Evolutionary conservation across 2,888 invertebrate species (phyloP).

Genomic region (Plebejus melissa): DNA sequence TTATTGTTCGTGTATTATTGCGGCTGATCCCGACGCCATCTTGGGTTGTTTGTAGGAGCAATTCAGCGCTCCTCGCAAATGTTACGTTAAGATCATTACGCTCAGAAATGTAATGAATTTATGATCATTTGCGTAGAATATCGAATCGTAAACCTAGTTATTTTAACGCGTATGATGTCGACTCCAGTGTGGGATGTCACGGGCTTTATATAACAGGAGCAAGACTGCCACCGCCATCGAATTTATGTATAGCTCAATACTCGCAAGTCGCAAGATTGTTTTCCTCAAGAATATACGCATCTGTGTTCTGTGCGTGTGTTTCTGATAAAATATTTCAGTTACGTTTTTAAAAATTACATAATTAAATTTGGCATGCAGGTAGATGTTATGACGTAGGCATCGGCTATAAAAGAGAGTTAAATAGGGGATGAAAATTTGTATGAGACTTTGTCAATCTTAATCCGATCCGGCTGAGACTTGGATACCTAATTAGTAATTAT

Average conservation of each 20-base stretch:
- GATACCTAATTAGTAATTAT: too few species aligned
- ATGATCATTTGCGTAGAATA: background rate
- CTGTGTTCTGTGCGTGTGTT: background rate
- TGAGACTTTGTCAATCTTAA: too few species aligned
- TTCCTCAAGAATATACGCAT: background rate
- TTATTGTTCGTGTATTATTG: constrained; percentile 11
- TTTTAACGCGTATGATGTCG: background rate
- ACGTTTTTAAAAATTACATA: background rate
- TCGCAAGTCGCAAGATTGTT: background rate
- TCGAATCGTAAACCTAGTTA: background rate
- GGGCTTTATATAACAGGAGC: background rate
- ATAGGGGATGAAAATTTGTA: too few species aligned
- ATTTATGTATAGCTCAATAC: background rate
- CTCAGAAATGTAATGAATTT: background rate
- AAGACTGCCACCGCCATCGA: background rate
- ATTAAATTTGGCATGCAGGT: background rate
- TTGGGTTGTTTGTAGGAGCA: background rate
- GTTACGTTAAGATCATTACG: background rate
- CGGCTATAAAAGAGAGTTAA: too few species aligned
- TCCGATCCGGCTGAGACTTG: too few species aligned
- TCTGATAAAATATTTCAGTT: background rate
- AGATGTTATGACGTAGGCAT: too few species aligned
- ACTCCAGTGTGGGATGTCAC: background rate
- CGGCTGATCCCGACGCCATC: background rate
- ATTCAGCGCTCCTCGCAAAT: background rate